phyloP scores from a whole-genome alignment of 2,113 vertebrate species.

The Lampris megalopsis region DNA sequence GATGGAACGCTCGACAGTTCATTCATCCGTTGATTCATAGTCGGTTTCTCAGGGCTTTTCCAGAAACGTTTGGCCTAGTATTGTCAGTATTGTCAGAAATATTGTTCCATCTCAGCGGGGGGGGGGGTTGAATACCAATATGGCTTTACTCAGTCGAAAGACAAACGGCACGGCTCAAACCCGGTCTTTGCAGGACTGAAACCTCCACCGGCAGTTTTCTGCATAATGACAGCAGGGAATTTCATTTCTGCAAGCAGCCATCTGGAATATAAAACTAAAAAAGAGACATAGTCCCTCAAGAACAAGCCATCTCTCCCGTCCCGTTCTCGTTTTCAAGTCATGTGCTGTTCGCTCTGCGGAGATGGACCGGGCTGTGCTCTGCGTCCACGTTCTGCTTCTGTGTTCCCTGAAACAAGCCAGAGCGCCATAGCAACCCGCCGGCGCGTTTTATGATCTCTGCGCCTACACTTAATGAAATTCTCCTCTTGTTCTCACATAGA shows the following conservation, averaged over 20 bases:
- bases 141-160: background rate
- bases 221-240: conserved; percentile 3
- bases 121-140: conserved; percentile 6
- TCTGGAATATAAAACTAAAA: conserved; percentile 46
- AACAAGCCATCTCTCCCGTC: conserved; percentile 18
- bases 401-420: conserved; percentile 56
- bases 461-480: conserved; percentile 71
- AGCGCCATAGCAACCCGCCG: conserved; percentile 79
- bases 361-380: conserved; percentile 46
- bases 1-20: too few relatives aligned
- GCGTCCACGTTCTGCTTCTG: conserved; percentile 71
- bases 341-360: conserved; percentile 37
- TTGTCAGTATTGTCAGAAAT: too few relatives aligned
- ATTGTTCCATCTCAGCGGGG: conserved; percentile 3
- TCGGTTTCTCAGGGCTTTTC: too few relatives aligned
- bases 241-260: conserved; percentile 41
- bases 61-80: too few relatives aligned
- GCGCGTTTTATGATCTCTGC: conserved; percentile 62
- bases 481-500: conserved; percentile 50
- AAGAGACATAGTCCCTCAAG: conserved; percentile 24
- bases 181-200: conserved; percentile 13
- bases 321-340: conserved; percentile 3
- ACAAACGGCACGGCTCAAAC: conserved; percentile 23
- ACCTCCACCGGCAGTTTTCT: conserved; percentile 9
- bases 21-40: too few relatives aligned